phyloP scores from a whole-genome alignment of 2,113 vertebrate species.

The Eira barbara region DNA sequence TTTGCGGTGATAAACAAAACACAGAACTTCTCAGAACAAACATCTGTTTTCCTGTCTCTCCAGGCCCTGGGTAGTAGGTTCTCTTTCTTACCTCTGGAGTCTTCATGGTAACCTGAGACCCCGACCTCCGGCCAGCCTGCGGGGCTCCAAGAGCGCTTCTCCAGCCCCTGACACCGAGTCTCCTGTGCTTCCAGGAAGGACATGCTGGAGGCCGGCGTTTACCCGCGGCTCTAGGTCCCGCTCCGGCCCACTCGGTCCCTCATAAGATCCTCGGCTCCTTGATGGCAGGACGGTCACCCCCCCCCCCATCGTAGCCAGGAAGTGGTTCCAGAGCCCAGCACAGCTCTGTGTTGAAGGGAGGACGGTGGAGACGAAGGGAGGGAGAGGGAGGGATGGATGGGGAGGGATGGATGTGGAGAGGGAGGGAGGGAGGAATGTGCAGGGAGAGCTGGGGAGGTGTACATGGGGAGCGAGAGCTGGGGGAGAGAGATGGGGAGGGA shows the following conservation, averaged over 20 bases:
- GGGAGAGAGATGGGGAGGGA: too few relatives aligned
- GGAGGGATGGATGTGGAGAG: too few relatives aligned
- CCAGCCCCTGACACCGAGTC: accelerated
- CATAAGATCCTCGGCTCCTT: background rate
- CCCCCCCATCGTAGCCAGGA: too few relatives aligned
- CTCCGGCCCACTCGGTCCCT: background rate
- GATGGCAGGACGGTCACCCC: background rate
- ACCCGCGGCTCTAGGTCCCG: too few relatives aligned
- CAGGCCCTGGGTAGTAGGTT: background rate
- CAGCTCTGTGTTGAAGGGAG: background rate
- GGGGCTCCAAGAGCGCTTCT: background rate
- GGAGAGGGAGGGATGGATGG: background rate
- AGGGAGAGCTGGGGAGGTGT: too few relatives aligned
- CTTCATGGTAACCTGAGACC: background rate
- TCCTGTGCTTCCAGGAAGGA: accelerated
- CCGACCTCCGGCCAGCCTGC: background rate
- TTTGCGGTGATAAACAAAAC: too few relatives aligned
- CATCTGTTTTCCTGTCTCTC: too few relatives aligned
- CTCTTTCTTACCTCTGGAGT: too few relatives aligned
- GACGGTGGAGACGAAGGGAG: background rate
- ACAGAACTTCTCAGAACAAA: background rate
- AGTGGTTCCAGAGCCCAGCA: background rate
- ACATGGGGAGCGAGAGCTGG: too few relatives aligned
- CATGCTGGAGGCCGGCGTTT: background rate
- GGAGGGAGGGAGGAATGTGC: background rate